These are phyloP conservation scores for Periophthalmus magnuspinnatus DNA, from an alignment of 2,797 vertebrate genomes.

Conservation along the genomic window DNA sequence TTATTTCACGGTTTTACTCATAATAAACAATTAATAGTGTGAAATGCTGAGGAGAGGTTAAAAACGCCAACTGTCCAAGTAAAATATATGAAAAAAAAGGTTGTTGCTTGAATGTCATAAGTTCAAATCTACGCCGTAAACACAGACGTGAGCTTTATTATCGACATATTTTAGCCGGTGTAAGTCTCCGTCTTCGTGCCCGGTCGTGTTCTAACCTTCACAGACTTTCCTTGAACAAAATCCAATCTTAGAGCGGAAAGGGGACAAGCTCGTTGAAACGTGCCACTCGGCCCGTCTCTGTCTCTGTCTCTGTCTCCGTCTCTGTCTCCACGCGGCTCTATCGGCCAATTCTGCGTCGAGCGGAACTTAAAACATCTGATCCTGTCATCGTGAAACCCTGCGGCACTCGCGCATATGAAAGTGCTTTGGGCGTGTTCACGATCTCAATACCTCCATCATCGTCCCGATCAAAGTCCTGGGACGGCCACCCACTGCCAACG, in stretches of 20 bases:
- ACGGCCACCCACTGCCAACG: slow-evolving; percentile 63
- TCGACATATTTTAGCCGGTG: neutral
- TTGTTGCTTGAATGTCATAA: too few relatives aligned
- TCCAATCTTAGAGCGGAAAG: neutral
- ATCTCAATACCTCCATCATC: slow-evolving; percentile 58
- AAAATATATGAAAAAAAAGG: too few relatives aligned
- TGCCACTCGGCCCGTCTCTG: too few relatives aligned
- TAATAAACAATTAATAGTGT: too few relatives aligned
- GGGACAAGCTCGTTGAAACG: neutral
- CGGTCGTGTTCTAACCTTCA: neutral
- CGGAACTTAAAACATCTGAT: slow-evolving; percentile 1
- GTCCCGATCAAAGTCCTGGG: slow-evolving; percentile 59
- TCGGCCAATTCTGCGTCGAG: neutral
- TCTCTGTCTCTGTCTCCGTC: too few relatives aligned
- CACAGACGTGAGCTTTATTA: neutral
- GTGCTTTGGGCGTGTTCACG: slow-evolving; percentile 46
- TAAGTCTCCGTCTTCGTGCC: neutral
- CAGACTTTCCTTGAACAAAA: neutral
- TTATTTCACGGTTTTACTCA: too few relatives aligned
- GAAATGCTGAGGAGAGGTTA: too few relatives aligned
- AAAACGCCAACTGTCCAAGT: too few relatives aligned
- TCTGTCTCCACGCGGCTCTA: neutral
- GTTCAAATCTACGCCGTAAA: neutral
- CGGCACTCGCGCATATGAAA: slow-evolving; percentile 31
- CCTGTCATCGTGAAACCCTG: slow-evolving; percentile 37